Base-by-base conservation (phyloP, 37 sponge, comb jelly and placozoan species). In the Bolinopsis microptera region DNA sequence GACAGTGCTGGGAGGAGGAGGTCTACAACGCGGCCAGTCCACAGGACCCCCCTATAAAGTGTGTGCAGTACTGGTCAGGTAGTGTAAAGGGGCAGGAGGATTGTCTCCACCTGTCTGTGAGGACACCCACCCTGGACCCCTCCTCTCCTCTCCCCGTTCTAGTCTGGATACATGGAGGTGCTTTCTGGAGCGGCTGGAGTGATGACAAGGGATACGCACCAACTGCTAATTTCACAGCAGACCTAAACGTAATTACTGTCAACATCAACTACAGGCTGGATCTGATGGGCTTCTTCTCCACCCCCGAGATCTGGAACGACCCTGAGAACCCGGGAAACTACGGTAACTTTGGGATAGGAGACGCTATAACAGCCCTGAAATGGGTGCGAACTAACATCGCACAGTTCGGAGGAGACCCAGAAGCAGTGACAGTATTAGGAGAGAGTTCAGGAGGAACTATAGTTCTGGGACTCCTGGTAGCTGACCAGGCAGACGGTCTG, bases 201-300 rank as follows among this genome's bases (percentile, higher is more conserved):
- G 93, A 69, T 32, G 70, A 92, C 23, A 33, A 31, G 0, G 93
- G 93, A 0, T 92, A 92, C 72, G 5, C 69, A 0, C 93, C 93
- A 8, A 69, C 16, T 32, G 72, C 93, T 13, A 70, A 25, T 0
- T 69, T 92, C 5, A 92, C 93, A 16, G 74, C 38, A 16, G 74
- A 92, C 31, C 69, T 69, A 69, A 35, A 69, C 31, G 93, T 69
- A 5, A 70, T 92, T 37, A 69, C 93, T 16, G 93, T 92, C 35
- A 92, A 69, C 40, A 69, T 92, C 93, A 92, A 92, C 70, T 92
- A 92, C 93, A 28, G 93, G 30, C 93, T 92, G 3, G 74, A 92
- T 34, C 24, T 69, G 35, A 69, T 92, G 69, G 93, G 93, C 1
- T 92, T 92, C 74, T 69, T 92, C 93, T 92, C 93, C 22, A 2